Evolutionary conservation across 2,797 vertebrate species (phyloP).

Genomic region (Micromesistius poutassou): DNA sequence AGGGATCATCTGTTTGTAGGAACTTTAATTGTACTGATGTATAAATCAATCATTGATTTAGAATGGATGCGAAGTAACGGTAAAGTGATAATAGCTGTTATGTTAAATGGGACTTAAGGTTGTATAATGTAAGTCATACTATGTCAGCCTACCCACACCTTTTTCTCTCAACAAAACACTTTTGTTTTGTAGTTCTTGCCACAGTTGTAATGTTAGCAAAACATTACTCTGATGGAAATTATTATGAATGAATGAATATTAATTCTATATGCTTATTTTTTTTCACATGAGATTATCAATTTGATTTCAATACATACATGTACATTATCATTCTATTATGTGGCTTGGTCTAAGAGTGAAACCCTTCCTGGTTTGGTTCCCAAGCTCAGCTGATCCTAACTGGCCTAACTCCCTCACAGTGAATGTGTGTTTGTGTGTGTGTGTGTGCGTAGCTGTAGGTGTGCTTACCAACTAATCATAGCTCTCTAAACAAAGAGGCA

Average conservation of each 20-base stretch:
- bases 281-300: not conserved
- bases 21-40: not conserved
- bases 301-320: not conserved
- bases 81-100: not conserved
- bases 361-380: conserved; percentile 34
- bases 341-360: conserved; percentile 48
- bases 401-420: conserved; percentile 31
- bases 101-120: not conserved
- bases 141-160: not conserved
- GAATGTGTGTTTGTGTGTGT: conserved; percentile 27
- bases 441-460: conserved; percentile 15
- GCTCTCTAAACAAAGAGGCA: conserved; percentile 7
- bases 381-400: conserved; percentile 37
- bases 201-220: not conserved
- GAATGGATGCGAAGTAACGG: not conserved
- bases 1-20: not conserved
- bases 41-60: not conserved
- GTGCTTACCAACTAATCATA: not conserved
- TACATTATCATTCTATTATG: conserved; percentile 10
- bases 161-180: not conserved
- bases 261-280: not conserved
- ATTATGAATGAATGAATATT: not conserved
- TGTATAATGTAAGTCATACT: not conserved
- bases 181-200: not conserved
- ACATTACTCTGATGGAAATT: not conserved